A percentile compares a stretch with the other conserved stretches of the same genome.
These are phyloP conservation scores for Tragopan temminckii DNA, from an alignment of 2,797 vertebrate genomes.

Conservation along the genomic window DNA sequence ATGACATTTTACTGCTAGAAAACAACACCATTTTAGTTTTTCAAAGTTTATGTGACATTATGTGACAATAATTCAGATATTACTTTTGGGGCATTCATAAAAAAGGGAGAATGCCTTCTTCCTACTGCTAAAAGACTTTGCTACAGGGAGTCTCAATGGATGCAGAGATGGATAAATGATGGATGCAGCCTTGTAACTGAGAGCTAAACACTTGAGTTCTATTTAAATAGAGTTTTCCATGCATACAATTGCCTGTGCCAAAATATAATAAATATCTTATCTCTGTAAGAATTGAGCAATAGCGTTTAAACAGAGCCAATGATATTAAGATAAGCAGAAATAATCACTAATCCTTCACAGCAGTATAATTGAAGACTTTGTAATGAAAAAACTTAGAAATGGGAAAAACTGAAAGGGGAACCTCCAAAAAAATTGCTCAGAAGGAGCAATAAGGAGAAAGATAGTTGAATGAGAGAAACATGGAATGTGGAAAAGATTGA, in stretches of 20 bases:
- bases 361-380: neutral
- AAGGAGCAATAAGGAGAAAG: neutral
- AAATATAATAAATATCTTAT: neutral
- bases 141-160: neutral
- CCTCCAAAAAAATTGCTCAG: neutral
- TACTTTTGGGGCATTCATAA: neutral
- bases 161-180: neutral
- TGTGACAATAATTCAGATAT: neutral
- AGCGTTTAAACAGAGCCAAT: neutral
- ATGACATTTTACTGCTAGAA: conserved; percentile 47
- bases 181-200: neutral
- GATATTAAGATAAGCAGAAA: neutral
- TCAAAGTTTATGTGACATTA: neutral
- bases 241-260: neutral
- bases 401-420: neutral
- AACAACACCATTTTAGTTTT: conserved; percentile 9
- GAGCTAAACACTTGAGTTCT: neutral
- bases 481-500: neutral
- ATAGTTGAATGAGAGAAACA: neutral
- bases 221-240: neutral
- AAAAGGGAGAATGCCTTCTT: neutral
- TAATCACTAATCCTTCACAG: neutral
- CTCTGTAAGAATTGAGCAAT: neutral
- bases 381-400: neutral
- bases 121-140: neutral